phyloP scores from a whole-genome alignment of 2,888 invertebrate species.

The Notodonta ziczac region DNA sequence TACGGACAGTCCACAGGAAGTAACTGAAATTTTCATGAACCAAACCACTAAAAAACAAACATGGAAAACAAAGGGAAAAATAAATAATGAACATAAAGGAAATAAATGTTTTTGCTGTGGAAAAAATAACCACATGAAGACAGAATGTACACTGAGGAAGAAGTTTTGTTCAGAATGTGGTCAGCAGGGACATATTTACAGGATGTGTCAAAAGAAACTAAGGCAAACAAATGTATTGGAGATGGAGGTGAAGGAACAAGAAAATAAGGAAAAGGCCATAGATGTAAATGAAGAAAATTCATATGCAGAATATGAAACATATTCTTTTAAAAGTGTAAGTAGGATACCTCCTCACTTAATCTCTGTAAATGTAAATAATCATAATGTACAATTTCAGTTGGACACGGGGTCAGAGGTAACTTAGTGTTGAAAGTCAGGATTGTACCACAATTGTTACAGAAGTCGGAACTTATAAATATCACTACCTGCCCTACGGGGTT shows the following conservation, averaged over 20 bases:
- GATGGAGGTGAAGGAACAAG: background rate
- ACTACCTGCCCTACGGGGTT: background rate
- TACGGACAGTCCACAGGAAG: too few species aligned
- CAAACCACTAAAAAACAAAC: background rate
- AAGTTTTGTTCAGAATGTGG: slow-evolving; percentile 6
- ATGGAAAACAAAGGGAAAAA: too few species aligned
- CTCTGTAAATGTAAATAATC: background rate
- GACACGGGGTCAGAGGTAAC: background rate
- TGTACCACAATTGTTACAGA: background rate
- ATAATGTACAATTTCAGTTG: background rate
- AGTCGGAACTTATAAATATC: background rate
- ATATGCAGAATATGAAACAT: background rate
- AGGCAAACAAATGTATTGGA: background rate
- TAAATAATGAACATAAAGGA: background rate
- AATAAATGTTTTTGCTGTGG: background rate
- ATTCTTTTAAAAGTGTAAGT: background rate
- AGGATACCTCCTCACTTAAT: background rate
- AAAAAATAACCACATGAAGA: background rate
- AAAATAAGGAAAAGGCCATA: background rate
- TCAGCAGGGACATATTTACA: background rate
- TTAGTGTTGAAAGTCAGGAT: background rate
- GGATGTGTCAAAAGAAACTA: background rate
- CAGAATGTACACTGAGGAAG: background rate
- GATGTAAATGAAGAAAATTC: background rate
- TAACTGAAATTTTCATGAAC: too few species aligned